phyloP scores from a whole-genome alignment of 2,888 invertebrate genomes.

The Lasioglossum morio region DNA sequence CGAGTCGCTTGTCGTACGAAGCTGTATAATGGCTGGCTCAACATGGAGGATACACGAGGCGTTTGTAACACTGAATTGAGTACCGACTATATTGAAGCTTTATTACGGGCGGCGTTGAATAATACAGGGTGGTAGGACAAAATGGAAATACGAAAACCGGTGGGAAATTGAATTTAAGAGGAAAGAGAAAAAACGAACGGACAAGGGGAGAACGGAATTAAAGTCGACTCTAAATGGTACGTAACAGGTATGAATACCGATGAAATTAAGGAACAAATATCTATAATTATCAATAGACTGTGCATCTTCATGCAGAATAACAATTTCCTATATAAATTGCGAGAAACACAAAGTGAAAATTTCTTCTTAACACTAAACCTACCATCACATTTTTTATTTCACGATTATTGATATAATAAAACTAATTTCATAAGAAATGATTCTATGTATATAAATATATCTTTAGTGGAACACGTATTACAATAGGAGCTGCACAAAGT shows the following conservation, averaged over 20 bases:
- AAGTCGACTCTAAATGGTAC: not conserved
- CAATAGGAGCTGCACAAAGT: too few relatives aligned
- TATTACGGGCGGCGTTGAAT: constrained; percentile 39
- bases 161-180: not conserved
- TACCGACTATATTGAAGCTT: constrained; percentile 21
- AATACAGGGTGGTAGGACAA: constrained; percentile 8
- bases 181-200: not conserved
- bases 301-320: too few relatives aligned
- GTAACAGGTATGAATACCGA: not conserved
- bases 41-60: constrained; percentile 33
- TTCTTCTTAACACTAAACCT: too few relatives aligned
- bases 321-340: not conserved
- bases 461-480: too few relatives aligned
- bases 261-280: not conserved
- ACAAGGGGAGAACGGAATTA: not conserved
- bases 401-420: too few relatives aligned
- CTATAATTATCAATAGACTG: not conserved
- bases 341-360: too few relatives aligned
- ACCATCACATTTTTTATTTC: too few relatives aligned
- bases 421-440: too few relatives aligned
- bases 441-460: too few relatives aligned
- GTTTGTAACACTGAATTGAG: constrained; percentile 40
- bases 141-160: constrained; percentile 17
- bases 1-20: constrained; percentile 29
- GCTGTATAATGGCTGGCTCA: constrained; percentile 31